Evolutionary conservation across 2,113 vertebrate species (phyloP), one percentile per base, ranked within the genome.

Genomic region (Odontophorus gujanensis): DNA sequence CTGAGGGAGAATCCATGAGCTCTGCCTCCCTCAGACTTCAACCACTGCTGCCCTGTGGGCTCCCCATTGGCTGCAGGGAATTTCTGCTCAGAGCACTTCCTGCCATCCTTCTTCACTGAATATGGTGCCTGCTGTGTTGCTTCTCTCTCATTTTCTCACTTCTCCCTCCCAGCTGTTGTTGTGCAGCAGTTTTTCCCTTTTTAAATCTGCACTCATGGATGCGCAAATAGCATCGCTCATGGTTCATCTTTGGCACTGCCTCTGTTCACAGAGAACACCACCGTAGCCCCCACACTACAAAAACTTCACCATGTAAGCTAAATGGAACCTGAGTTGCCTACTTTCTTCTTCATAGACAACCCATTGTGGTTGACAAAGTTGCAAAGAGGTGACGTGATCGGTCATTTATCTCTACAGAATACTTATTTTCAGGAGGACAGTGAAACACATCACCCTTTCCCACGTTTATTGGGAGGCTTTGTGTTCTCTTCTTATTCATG

Each of bases 251-350:
- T 53, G 51, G 51, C 14, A 16, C 51, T 53, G 51, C 28, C 10
- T 59, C 57, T 34, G 32, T 21, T 59, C 57, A 34, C 17, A 34
- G n/a, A 34, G 32, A n/a, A 32, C 57, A 58, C 57, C 57, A 18
- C 58, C 36, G n/a, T n/a, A 59, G 58, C 32, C 21, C 58, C 20
- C 58, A 51, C 55, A 11, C 58, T 14, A 36, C 21, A 34, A 34
- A 59, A 24, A 36, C 21, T 18, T 59, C 34, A n/a, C 58, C 8
- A 59, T 21, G 24, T 36, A 59, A 59, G 13, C 17, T 6, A 36
- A 34, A 24, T 75, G 28, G 51, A 81, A 84, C 3, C 6, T 21
- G n/a, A 11, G 3, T 5, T 34, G 18, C 7, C 0, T 1, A 1
- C 3, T 50, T 67, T 13, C 42, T 67, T 59, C 55, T 83, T 81